A percentile compares a stretch with the other conserved stretches of the same genome.
phyloP scores from a whole-genome alignment of 2,797 vertebrate genomes.

The Malacoraja senta region DNA sequence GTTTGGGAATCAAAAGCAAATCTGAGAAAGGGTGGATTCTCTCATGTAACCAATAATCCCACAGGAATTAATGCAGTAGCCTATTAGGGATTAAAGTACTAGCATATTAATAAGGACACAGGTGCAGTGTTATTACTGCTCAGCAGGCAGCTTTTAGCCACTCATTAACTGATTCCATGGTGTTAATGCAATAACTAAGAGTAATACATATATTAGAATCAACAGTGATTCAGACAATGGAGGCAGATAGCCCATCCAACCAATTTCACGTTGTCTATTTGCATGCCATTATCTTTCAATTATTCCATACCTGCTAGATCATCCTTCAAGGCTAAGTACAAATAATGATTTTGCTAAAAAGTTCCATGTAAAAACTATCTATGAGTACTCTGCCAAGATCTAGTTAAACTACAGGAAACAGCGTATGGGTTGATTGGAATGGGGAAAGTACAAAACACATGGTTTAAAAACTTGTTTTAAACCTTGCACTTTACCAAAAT shows the following conservation, averaged over 20 bases:
- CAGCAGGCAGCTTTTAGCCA: conserved; percentile 43
- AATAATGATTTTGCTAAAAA: neutral
- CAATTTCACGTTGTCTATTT: neutral
- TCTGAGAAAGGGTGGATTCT: neutral
- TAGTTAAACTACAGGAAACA: neutral
- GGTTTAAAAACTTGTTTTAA: neutral
- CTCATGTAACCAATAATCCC: conserved; percentile 13
- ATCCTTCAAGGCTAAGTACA: neutral
- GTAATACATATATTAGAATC: neutral
- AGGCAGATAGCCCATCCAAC: neutral
- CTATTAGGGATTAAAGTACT: conserved; percentile 11
- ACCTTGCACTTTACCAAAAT: neutral
- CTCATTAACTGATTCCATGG: conserved; percentile 56
- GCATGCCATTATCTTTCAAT: neutral
- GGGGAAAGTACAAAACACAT: too few species aligned
- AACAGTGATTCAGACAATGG: neutral
- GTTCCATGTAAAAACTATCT: neutral
- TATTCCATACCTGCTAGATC: neutral
- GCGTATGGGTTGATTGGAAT: neutral
- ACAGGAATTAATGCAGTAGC: neutral
- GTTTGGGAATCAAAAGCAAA: neutral
- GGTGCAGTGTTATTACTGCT: conserved; percentile 6
- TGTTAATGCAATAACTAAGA: conserved; percentile 41
- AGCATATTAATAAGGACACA: conserved; percentile 36
- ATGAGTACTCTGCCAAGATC: neutral